Base-by-base conservation (phyloP, 2,888 invertebrate genomes). In the Mythimna loreyi region DNA sequence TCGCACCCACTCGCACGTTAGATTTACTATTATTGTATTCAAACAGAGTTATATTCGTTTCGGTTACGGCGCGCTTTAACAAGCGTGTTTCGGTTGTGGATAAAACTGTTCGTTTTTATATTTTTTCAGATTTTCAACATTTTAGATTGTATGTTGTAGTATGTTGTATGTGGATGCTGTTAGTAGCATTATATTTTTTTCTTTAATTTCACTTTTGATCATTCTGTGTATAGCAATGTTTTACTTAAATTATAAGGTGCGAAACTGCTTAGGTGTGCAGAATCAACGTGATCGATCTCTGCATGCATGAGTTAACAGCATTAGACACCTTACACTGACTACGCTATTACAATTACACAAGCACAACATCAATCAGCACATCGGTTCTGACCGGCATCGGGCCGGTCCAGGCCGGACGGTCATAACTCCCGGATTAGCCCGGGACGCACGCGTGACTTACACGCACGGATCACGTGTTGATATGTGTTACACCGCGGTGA, bases 11-110 rank as follows among this genome's bases (percentile, higher is more conserved):
- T 33, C n/a, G 63, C 57, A 47, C 65, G 53, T 62, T 75, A 78
- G 64, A 69, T 78, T 79, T 75, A 81, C 67, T 81, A 72, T 70
- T 70, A 79, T 68, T 68, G 72, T 66, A 75, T 62, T 58, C 67
- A 63, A 64, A 68, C 57, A 60, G 62, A 65, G 80, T 59, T 60
- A 67, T 67, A 58, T 57, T 62, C 50, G 68, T 64, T 43, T 55
- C 58, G 60, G 59, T 60, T 36, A 28, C 59, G 21, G 50, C 11
- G 23, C 40, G 33, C 47, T 62, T 56, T 67, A 73, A 72, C 76
- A 63, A 76, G 62, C 63, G 59, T 73, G 47, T 72, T 63, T 53
- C 58, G 53, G 62, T 36, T 56, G 28, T 21, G 33, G 56, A 67
- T 63, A 63, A 62, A 66, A 61, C 52, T 59, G 16, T 55, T 33